These are phyloP conservation scores for Tetragonula clypearis DNA, from an alignment of 1,140 invertebrate genomes.

Conservation along the genomic window DNA sequence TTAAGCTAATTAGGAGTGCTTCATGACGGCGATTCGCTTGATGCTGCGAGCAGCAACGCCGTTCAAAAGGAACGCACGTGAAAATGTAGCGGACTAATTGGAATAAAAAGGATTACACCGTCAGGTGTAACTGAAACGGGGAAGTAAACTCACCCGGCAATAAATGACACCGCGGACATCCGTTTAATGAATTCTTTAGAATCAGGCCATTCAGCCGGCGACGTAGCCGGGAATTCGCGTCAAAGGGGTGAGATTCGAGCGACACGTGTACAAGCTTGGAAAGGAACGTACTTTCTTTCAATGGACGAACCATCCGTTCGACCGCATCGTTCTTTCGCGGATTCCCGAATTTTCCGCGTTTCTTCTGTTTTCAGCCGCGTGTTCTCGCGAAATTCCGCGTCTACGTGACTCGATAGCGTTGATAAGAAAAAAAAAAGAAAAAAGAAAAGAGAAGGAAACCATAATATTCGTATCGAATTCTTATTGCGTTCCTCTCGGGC, in stretches of 20 bases:
- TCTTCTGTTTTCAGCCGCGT: neutral
- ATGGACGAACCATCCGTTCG: neutral
- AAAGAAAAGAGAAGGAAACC: neutral
- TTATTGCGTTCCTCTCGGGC: neutral
- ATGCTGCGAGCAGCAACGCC: conserved; percentile 3
- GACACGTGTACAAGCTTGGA: neutral
- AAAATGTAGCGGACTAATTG: conserved; percentile 41
- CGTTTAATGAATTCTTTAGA: conserved; percentile 42
- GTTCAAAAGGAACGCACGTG: neutral
- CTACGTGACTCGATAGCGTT: neutral
- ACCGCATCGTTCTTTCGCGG: neutral
- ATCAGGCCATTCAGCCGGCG: neutral
- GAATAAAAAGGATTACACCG: conserved; percentile 12
- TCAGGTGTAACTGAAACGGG: conserved; percentile 20
- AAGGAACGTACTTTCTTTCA: neutral
- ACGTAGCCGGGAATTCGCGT: neutral
- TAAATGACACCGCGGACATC: conserved; percentile 23
- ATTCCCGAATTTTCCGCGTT: neutral
- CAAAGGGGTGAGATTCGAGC: neutral
- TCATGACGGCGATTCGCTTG: conserved; percentile 34
- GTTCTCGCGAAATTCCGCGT: neutral
- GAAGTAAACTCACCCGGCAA: neutral
- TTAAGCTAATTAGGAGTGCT: conserved; percentile 55
- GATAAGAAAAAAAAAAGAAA: neutral
- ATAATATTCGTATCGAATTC: neutral